These are phyloP conservation scores for Machimus rusticus DNA, from an alignment of 2,888 invertebrate species.

Conservation along the genomic window DNA sequence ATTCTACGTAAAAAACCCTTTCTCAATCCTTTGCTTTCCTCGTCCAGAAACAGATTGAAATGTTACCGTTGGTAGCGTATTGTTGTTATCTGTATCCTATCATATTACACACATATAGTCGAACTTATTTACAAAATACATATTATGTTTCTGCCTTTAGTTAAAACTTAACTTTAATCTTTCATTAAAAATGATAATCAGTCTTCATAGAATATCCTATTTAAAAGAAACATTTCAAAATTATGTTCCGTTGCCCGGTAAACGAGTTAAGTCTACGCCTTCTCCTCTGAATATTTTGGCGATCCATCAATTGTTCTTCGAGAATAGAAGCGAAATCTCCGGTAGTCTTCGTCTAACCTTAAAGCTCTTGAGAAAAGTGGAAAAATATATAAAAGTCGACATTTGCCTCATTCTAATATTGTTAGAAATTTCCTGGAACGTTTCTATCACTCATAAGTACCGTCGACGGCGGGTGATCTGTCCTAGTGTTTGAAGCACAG, in stretches of 20 bases:
- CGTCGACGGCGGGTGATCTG: not conserved
- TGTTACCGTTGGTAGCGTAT: not conserved
- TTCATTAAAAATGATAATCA: slow-evolving; percentile 45
- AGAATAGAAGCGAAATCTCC: not conserved
- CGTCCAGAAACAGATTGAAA: not conserved
- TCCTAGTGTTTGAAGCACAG: not conserved
- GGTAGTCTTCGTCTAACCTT: not conserved
- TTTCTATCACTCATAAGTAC: not conserved
- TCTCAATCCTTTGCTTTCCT: not conserved
- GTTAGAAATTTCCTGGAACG: not conserved
- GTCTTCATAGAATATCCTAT: slow-evolving; percentile 47
- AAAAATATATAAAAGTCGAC: slow-evolving; percentile 5
- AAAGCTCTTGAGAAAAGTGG: slow-evolving; percentile 21
- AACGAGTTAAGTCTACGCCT: not conserved
- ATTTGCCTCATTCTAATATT: not conserved
- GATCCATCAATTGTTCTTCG: not conserved
- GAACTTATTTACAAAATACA: slow-evolving; percentile 37
- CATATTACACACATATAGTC: slow-evolving; percentile 11
- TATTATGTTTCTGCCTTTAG: slow-evolving; percentile 2
- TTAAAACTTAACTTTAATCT: slow-evolving; percentile 41
- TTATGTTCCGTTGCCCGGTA: not conserved
- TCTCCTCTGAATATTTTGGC: not conserved
- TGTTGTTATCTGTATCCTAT: not conserved
- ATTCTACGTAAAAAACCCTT: not conserved
- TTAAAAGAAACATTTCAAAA: slow-evolving; percentile 34